Evolutionary conservation across 2,113 vertebrate genomes (phyloP).

Genomic region (Odocoileus hemionus): DNA sequence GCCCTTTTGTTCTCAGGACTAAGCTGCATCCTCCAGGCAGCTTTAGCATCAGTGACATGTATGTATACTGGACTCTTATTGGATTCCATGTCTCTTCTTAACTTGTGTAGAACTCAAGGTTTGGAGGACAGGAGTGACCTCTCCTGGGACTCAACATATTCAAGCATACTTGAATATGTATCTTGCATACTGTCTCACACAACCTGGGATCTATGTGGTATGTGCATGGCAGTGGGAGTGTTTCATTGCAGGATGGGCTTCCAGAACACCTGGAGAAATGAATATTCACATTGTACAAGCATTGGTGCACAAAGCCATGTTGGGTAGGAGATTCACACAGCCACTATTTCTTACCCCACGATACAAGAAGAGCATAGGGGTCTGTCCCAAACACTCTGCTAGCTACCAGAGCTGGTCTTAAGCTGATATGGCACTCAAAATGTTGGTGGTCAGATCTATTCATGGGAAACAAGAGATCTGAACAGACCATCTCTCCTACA

Average conservation of each 20-base stretch:
- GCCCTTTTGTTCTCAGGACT: background rate
- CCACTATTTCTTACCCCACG: background rate
- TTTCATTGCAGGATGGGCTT: background rate
- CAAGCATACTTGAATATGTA: too few relatives aligned
- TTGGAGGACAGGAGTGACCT: background rate
- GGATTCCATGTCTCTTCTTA: background rate
- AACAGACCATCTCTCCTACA: background rate
- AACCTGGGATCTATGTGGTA: background rate
- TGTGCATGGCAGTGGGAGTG: too few relatives aligned
- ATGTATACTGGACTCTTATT: background rate
- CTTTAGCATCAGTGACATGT: background rate
- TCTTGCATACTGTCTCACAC: background rate
- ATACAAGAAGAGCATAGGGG: background rate
- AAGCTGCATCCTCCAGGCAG: background rate
- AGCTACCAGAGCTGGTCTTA: background rate
- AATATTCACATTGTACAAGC: background rate
- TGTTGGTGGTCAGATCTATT: background rate
- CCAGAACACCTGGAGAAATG: background rate
- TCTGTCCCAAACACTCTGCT: background rate
- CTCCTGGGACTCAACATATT: background rate
- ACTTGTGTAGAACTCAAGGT: background rate
- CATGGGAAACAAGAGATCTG: background rate
- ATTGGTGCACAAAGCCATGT: background rate
- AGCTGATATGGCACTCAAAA: background rate
- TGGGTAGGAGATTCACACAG: background rate